Percentiles rank a stretch among this genome's conserved stretches.
phyloP scores from a whole-genome alignment of 2,797 vertebrate genomes.

The Helicolenus hilgendorfi region DNA sequence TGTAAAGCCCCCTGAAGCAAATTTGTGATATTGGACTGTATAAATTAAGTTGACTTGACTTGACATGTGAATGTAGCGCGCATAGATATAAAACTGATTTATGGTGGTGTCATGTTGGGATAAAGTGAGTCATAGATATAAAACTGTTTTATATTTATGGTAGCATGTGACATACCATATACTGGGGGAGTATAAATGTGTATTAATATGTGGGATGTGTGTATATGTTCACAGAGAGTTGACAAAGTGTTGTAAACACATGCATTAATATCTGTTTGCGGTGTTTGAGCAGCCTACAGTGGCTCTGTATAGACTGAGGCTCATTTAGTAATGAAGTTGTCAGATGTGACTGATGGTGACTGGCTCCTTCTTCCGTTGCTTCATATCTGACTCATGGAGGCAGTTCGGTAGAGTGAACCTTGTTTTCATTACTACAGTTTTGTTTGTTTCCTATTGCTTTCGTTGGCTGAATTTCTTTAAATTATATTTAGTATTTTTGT shows the following conservation, averaged over 20 bases:
- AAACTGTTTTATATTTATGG: no score
- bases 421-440: background rate
- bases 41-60: accelerated
- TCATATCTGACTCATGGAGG: slow-evolving; percentile 29
- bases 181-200: accelerated
- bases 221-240: background rate
- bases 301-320: background rate
- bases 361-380: background rate
- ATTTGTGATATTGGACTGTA: no score
- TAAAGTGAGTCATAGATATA: no score
- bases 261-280: background rate
- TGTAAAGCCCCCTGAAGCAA: no score
- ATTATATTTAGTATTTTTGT: background rate
- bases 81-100: no score
- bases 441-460: slow-evolving; percentile 13
- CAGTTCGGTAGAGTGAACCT: background rate
- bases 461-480: background rate
- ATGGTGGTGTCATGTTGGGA: no score
- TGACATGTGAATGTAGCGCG: background rate
- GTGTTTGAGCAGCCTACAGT: background rate
- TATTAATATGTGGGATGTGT: background rate
- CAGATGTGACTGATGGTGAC: slow-evolving; percentile 30
- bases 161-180: background rate
- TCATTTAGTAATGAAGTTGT: slow-evolving; percentile 11
- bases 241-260: background rate